A percentile compares a stretch with the other conserved stretches of the same genome.
phyloP scores from a whole-genome alignment of 2,113 vertebrate genomes.

The Pteronura brasiliensis region DNA sequence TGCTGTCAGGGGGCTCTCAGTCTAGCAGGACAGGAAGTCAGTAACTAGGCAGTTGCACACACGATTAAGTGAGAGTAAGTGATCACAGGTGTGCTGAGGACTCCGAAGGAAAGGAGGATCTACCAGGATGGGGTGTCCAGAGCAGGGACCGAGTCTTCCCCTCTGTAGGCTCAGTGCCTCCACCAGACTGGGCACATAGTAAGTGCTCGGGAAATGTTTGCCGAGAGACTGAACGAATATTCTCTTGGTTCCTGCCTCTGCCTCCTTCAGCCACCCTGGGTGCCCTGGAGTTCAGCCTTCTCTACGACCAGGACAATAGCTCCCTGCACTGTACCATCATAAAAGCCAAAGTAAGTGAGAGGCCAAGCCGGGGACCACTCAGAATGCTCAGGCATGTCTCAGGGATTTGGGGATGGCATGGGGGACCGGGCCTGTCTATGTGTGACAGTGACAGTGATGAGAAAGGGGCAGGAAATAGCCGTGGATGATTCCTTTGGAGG shows the following conservation, averaged over 20 bases:
- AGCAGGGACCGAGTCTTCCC: background rate
- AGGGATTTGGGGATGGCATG: background rate
- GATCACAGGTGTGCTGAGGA: background rate
- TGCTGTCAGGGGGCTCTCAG: accelerated
- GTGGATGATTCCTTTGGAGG: accelerated
- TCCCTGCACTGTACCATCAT: slow-evolving; percentile 94
- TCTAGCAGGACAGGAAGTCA: background rate
- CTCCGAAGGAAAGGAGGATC: background rate
- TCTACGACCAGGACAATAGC: slow-evolving; percentile 93
- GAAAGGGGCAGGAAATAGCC: background rate
- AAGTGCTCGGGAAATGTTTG: background rate
- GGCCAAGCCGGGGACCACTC: background rate
- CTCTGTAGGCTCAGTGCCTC: background rate
- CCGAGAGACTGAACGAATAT: slow-evolving; percentile 4
- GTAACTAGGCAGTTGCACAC: too few relatives aligned
- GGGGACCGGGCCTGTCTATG: background rate
- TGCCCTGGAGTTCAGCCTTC: slow-evolving; percentile 94
- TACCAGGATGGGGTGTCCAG: background rate
- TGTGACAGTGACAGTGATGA: background rate
- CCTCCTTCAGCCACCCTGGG: slow-evolving; percentile 91
- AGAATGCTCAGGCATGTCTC: background rate
- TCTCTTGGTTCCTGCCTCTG: background rate
- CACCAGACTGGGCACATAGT: background rate
- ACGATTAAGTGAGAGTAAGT: too few relatives aligned
- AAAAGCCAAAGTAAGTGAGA: slow-evolving; percentile 90